These are phyloP conservation scores for Leptosomus discolor DNA, from an alignment of 2,113 vertebrate genomes.

Conservation along the genomic window DNA sequence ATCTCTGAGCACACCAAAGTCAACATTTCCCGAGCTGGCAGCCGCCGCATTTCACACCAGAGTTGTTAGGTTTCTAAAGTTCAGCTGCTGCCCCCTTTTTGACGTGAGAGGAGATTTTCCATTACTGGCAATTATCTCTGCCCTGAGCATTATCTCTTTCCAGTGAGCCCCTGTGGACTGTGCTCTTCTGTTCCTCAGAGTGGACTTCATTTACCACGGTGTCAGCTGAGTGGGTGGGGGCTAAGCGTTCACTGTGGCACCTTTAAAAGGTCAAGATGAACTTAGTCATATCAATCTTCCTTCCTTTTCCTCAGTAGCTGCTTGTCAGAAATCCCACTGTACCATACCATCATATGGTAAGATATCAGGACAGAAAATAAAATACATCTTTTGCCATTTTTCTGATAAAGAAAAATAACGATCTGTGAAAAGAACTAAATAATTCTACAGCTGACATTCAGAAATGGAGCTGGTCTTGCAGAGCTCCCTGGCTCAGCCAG, in stretches of 20 bases:
- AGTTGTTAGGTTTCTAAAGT: not conserved
- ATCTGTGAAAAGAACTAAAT: not conserved
- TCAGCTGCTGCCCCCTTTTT: not conserved
- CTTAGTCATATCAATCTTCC: not conserved
- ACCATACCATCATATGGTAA: accelerated
- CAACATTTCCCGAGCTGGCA: not conserved
- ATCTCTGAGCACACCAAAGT: not conserved
- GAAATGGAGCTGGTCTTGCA: not conserved
- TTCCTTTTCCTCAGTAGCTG: not conserved
- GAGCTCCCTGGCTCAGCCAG: not conserved
- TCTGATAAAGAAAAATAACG: not conserved
- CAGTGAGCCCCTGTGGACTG: not conserved
- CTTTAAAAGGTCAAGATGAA: not conserved
- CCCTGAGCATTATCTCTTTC: not conserved
- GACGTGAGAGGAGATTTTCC: not conserved
- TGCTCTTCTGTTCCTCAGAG: not conserved
- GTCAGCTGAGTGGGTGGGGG: not conserved
- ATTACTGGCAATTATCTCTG: not conserved
- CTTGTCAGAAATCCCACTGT: not conserved
- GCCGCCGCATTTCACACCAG: not conserved
- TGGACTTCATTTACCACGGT: not conserved
- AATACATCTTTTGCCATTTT: not conserved
- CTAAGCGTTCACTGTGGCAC: not conserved
- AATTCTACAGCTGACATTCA: not conserved
- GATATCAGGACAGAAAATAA: not conserved